phyloP scores from a whole-genome alignment of 1,140 invertebrate species.

The Oreohelix idahoensis region DNA sequence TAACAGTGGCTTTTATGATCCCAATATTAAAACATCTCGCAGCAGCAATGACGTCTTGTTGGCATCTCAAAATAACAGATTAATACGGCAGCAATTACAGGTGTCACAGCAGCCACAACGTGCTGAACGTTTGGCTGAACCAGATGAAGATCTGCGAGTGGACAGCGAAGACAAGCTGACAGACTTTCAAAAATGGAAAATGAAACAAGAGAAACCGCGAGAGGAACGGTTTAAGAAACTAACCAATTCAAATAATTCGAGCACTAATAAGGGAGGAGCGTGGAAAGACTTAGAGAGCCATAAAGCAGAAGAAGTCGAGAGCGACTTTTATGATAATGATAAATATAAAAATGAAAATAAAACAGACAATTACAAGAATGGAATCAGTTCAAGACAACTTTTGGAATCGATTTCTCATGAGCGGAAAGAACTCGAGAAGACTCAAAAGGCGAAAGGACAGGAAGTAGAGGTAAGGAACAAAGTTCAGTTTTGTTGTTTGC shows the following conservation, averaged over 20 bases:
- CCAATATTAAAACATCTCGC: not conserved
- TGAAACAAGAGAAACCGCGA: slow-evolving; percentile 57
- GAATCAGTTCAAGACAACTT: slow-evolving; percentile 50
- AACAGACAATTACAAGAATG: slow-evolving; percentile 36
- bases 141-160: not conserved
- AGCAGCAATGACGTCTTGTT: not conserved
- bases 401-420: slow-evolving; percentile 57
- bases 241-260: slow-evolving; percentile 8
- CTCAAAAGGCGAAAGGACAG: not conserved
- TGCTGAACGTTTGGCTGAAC: too few species aligned
- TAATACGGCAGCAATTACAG: not conserved
- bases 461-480: not conserved
- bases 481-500: too few species aligned
- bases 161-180: slow-evolving; percentile 46
- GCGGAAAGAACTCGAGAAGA: slow-evolving; percentile 37
- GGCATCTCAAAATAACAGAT: not conserved
- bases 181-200: slow-evolving; percentile 66
- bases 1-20: not conserved
- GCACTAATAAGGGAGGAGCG: slow-evolving; percentile 26
- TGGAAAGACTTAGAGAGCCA: slow-evolving; percentile 26
- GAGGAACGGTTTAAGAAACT: slow-evolving; percentile 48
- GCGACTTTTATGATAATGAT: slow-evolving; percentile 28
- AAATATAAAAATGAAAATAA: too few species aligned
- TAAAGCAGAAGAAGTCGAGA: slow-evolving; percentile 36
- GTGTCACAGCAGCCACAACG: not conserved